Evolutionary conservation across 2,888 invertebrate species (phyloP).

Genomic region (Eudasyphora cyanicolor): DNA sequence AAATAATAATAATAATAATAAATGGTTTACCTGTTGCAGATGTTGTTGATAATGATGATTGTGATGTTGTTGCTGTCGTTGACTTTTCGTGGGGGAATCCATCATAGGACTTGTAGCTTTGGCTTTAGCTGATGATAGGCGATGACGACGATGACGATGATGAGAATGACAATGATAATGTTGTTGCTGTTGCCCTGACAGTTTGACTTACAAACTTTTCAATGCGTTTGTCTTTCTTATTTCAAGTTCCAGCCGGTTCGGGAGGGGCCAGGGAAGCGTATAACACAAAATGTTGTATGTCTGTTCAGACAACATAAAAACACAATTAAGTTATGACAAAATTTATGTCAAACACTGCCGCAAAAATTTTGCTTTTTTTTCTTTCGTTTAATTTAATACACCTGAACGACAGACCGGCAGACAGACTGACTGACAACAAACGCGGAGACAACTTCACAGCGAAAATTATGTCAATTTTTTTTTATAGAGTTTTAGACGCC

Average conservation of each 20-base stretch:
- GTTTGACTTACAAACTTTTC: conserved; percentile 32
- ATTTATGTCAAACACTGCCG: neutral
- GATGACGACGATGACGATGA: neutral
- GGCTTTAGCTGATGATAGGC: neutral
- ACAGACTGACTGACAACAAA: neutral
- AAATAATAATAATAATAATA: neutral
- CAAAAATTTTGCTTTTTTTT: neutral
- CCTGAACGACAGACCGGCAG: neutral
- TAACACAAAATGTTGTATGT: neutral
- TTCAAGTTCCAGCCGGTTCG: neutral
- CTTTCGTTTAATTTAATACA: no score
- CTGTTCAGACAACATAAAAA: neutral
- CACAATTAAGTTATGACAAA: conserved; percentile 18
- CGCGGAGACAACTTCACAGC: neutral
- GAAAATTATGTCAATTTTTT: conserved; percentile 44
- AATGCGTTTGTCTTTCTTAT: neutral
- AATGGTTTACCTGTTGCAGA: conserved; percentile 32
- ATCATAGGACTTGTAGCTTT: no score
- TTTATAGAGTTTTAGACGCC: conserved; percentile 16
- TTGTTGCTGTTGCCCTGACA: conserved; percentile 34
- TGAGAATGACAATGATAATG: conserved; percentile 28
- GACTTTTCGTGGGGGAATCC: conserved; percentile 74
- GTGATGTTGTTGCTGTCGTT: conserved; percentile 53
- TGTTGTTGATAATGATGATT: no score
- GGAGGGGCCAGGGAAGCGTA: neutral